phyloP scores from a whole-genome alignment of 1,140 invertebrate species.

The Scylla paramamosain region DNA sequence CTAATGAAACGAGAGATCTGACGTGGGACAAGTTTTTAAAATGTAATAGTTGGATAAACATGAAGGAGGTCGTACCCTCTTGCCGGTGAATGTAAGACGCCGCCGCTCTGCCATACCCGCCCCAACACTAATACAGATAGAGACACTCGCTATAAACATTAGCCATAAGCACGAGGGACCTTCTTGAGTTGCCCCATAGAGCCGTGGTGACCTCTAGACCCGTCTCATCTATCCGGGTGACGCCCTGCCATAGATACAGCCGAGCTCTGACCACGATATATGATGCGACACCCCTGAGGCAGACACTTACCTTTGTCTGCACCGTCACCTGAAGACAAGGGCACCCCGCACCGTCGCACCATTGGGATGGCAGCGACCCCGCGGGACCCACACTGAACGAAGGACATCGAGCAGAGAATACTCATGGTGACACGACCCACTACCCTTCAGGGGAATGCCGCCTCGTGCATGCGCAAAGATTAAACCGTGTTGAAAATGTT shows the following conservation, averaged over 20 bases:
- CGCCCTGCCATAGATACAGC: constrained; percentile 63
- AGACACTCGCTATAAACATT: constrained; percentile 26
- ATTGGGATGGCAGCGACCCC: background rate
- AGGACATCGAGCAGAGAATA: background rate
- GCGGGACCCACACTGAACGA: background rate
- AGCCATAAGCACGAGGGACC: background rate
- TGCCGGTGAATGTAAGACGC: background rate
- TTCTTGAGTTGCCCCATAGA: constrained; percentile 5
- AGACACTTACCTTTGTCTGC: constrained; percentile 59
- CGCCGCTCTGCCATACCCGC: background rate
- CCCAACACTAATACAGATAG: background rate
- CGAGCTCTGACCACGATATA: constrained; percentile 43
- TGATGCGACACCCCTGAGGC: constrained; percentile 44
- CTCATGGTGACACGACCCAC: background rate
- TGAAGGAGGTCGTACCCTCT: background rate
- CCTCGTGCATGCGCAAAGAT: background rate
- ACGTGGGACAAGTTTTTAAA: constrained; percentile 5
- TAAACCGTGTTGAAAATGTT: background rate
- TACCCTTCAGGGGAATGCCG: background rate
- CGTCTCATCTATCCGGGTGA: constrained; percentile 56
- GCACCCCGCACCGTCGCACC: constrained; percentile 3
- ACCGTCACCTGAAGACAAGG: constrained; percentile 55
- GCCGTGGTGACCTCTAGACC: constrained; percentile 1
- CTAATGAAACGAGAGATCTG: constrained; percentile 11
- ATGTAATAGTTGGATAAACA: constrained; percentile 5